phyloP scores from a whole-genome alignment of 1,140 invertebrate species.

The Calephelis virginiensis region DNA sequence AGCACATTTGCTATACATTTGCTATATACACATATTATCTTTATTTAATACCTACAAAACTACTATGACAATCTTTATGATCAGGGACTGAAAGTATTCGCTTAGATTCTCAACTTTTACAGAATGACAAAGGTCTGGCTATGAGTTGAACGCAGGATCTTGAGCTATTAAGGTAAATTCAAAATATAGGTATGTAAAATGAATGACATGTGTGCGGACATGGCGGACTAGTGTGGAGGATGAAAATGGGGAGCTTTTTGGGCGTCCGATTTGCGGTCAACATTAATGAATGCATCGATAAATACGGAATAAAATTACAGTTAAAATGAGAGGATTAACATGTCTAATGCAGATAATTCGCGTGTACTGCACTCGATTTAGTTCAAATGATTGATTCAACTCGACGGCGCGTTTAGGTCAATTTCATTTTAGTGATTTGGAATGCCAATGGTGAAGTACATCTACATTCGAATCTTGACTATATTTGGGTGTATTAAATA shows the following conservation, averaged over 20 bases:
- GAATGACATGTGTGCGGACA: slow-evolving; percentile 32
- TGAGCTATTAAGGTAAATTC: slow-evolving; percentile 6
- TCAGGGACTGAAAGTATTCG: too few relatives aligned
- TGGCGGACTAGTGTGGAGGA: slow-evolving; percentile 22
- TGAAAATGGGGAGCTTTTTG: slow-evolving; percentile 75
- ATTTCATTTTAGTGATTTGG: slow-evolving; percentile 38
- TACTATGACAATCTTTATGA: too few relatives aligned
- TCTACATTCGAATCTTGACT: too few relatives aligned
- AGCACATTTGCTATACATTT: too few relatives aligned
- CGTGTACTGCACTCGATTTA: slow-evolving; percentile 67
- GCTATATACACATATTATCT: too few relatives aligned
- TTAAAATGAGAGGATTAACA: slow-evolving; percentile 79
- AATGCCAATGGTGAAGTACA: too few relatives aligned
- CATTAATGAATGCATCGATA: slow-evolving; percentile 78
- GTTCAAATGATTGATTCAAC: slow-evolving; percentile 70
- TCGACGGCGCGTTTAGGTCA: slow-evolving; percentile 34
- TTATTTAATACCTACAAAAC: too few relatives aligned
- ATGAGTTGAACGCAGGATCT: too few relatives aligned
- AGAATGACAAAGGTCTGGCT: too few relatives aligned
- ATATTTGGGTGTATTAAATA: too few relatives aligned
- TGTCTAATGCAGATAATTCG: slow-evolving; percentile 78
- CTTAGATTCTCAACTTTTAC: too few relatives aligned
- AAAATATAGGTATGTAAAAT: slow-evolving; percentile 24
- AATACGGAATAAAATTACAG: slow-evolving; percentile 79
- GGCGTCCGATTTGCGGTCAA: slow-evolving; percentile 72